Conservation (phyloP, 2,797 vertebrate genomes). For the Galaxias olidus region DNA sequence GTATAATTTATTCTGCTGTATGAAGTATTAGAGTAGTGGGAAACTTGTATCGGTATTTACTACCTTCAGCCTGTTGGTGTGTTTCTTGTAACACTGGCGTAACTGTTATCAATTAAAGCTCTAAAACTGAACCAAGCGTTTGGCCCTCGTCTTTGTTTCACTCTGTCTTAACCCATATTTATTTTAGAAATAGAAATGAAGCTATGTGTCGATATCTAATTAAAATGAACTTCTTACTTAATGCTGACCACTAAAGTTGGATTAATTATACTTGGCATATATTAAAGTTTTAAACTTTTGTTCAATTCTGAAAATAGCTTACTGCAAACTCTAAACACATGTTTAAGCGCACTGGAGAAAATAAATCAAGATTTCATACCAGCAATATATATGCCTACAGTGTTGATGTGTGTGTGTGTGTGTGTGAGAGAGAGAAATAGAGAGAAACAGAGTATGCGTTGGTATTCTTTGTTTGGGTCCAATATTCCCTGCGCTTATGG, state of each 20-base stretch:
- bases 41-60: conserved; percentile 98
- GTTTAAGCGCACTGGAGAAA: too few relatives aligned
- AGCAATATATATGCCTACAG: too few relatives aligned
- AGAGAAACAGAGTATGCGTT: neutral
- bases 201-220: too few relatives aligned
- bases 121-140: conserved; percentile 63
- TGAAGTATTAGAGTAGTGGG: conserved; percentile 97
- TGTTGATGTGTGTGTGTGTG: too few relatives aligned
- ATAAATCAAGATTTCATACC: too few relatives aligned
- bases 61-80: conserved; percentile 98
- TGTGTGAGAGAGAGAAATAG: neutral
- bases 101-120: conserved; percentile 98
- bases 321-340: too few relatives aligned
- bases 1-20: conserved; percentile 99
- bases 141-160: conserved; percentile 14
- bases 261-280: too few relatives aligned
- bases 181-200: too few relatives aligned
- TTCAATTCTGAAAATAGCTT: too few relatives aligned
- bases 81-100: conserved; percentile 99
- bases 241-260: too few relatives aligned
- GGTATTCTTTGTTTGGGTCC: conserved; percentile 5
- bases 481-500: conserved; percentile 31
- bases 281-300: too few relatives aligned
- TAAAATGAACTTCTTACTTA: too few relatives aligned
- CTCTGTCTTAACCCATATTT: neutral